Evolutionary conservation across 2,797 vertebrate species (phyloP).

Genomic region (Threskiornis aethiopicus): DNA sequence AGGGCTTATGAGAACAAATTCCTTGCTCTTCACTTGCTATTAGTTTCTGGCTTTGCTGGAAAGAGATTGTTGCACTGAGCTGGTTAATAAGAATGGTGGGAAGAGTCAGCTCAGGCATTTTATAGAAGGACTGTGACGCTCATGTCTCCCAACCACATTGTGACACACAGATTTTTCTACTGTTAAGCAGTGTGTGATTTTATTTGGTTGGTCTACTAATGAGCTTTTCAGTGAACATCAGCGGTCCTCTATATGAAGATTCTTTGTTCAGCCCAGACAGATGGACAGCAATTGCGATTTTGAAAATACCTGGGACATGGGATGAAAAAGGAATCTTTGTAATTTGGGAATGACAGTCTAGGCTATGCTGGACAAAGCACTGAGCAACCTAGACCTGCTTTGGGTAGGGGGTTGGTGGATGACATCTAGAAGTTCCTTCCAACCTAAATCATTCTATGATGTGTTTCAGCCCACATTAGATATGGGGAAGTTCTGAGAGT

Average conservation of each 20-base stretch:
- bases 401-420: neutral
- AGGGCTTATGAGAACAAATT: neutral
- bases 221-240: neutral
- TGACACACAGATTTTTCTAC: neutral
- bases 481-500: neutral
- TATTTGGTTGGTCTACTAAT: neutral
- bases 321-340: neutral
- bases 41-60: neutral
- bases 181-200: neutral
- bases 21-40: neutral
- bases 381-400: neutral
- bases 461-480: neutral
- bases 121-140: neutral
- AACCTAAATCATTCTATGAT: neutral
- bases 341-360: neutral
- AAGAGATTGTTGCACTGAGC: neutral
- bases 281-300: neutral
- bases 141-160: fast-evolving
- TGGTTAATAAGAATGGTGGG: neutral
- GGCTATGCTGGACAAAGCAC: neutral
- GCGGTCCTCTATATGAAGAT: neutral
- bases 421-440: neutral
- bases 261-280: neutral
- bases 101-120: neutral
- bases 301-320: neutral